Percentiles rank a stretch among this genome's conserved stretches.
Evolutionary conservation across 2,113 vertebrate genomes (phyloP).

Genomic region (Salvelinus alpinus): DNA sequence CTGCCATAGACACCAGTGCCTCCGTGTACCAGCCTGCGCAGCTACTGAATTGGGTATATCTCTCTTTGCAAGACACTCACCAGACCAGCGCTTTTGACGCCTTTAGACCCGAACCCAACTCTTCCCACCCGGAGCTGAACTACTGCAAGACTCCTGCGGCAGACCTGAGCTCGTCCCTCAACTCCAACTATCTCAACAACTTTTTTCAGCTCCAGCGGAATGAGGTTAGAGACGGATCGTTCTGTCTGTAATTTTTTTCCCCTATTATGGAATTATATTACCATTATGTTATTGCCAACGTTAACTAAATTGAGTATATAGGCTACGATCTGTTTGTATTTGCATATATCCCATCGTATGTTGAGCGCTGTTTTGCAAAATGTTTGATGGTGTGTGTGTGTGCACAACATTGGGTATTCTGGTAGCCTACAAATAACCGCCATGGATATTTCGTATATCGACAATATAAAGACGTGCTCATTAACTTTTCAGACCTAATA

Average conservation of each 20-base stretch:
- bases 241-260: background rate
- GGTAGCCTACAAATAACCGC: slow-evolving; percentile 36
- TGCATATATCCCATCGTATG: background rate
- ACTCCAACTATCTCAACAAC: slow-evolving; percentile 98
- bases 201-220: slow-evolving; percentile 95
- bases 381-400: slow-evolving; percentile 25
- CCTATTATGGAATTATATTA: background rate
- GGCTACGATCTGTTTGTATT: background rate
- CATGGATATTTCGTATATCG: slow-evolving; percentile 36
- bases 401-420: slow-evolving; percentile 38
- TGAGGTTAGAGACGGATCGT: slow-evolving; percentile 78
- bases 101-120: slow-evolving; percentile 89
- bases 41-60: slow-evolving; percentile 98
- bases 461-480: background rate
- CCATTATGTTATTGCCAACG: background rate
- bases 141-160: slow-evolving; percentile 88
- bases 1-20: slow-evolving; percentile 96
- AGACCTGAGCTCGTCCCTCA: slow-evolving; percentile 88
- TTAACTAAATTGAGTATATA: background rate
- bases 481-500: no score
- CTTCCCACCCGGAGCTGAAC: slow-evolving; percentile 89
- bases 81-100: slow-evolving; percentile 97
- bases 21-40: slow-evolving; percentile 98
- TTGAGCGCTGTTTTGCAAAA: slow-evolving; percentile 30
- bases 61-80: slow-evolving; percentile 97